Base-by-base conservation (phyloP, 2,888 invertebrate species). In the Mamestra brassicae region DNA sequence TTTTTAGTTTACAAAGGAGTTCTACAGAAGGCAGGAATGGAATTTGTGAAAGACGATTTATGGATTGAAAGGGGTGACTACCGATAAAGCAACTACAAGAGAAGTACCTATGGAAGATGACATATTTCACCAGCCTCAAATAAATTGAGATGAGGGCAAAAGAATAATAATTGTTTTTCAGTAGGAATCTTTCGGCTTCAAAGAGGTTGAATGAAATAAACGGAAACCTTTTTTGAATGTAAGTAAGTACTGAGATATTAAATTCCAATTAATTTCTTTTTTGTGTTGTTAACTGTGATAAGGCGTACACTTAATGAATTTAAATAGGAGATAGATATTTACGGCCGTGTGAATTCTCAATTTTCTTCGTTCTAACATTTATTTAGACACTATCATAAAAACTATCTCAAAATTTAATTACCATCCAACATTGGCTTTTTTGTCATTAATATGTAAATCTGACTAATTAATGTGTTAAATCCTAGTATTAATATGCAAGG, bases 391-490 rank as follows among this genome's bases (percentile, higher is more conserved):
- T 71, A 52, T 68, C 34, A 45, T 78, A 78, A 73, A 77, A 77
- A 65, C 69, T 77, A 69, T 76, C 64, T 64, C 50, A 66, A 75
- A 65, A 58, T 74, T 74, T 78, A 78, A 83, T 83, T 85, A 80
- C 78, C 36, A 71, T 57, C 68, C 34, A 2, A 78, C 61, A 81
- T 76, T 76, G 63, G 65, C 79, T 74, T 81, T 74, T 64, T 50
- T 17, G 58, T 78, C 64, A 85, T 86, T 78, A 83, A 80, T 86
- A 85, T 86, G 76, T 38, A 72, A 86, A 86, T 83, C n/a, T 47
- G n/a, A 68, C 76, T 85, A 84, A 85, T 81, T 81, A 85, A 85
- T 80, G 80, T 80, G 78, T 74, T 65, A 76, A 85, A 82, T 66
- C 60, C 45, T 72, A 75, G 42, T 73, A 80, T 78, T 80, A 71